These are phyloP conservation scores for Atrina japonica DNA, from an alignment of 2,888 invertebrate species.

Conservation along the genomic window DNA sequence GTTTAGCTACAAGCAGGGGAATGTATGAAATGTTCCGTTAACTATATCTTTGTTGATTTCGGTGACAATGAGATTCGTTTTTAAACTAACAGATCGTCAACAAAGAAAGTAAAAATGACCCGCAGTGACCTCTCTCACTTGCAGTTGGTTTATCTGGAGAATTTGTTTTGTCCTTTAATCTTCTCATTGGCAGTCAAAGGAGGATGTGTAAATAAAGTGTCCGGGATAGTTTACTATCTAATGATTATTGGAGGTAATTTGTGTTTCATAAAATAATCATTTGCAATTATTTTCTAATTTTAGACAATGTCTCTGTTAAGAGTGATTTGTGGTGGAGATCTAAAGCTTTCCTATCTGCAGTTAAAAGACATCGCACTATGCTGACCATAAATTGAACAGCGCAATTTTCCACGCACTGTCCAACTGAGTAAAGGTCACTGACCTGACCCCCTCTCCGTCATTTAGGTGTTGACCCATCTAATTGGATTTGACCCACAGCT, in stretches of 20 bases:
- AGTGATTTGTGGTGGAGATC: conserved; percentile 15
- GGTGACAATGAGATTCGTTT: too few species aligned
- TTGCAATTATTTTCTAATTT: conserved; percentile 43
- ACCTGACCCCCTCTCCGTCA: conserved; percentile 48
- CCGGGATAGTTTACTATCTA: conserved; percentile 6
- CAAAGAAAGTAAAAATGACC: too few species aligned
- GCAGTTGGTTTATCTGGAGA: not conserved
- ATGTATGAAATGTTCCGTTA: too few species aligned
- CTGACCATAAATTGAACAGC: conserved; percentile 30
- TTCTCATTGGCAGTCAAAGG: conserved; percentile 39
- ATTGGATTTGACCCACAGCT: conserved; percentile 47
- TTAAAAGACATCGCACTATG: conserved; percentile 14
- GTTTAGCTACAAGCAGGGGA: too few species aligned
- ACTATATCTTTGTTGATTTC: too few species aligned
- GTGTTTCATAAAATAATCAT: conserved; percentile 42
- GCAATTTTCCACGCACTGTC: conserved; percentile 36
- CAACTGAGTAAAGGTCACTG: conserved; percentile 48
- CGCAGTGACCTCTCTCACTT: too few species aligned
- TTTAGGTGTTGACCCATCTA: conserved; percentile 53
- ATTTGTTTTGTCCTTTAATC: conserved; percentile 33
- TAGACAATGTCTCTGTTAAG: conserved; percentile 25
- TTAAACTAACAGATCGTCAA: too few species aligned
- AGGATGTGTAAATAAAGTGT: conserved; percentile 14
- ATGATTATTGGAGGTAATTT: conserved; percentile 28
- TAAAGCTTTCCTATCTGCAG: conserved; percentile 5